These are phyloP conservation scores for Onychostruthus taczanowskii DNA, from an alignment of 2,113 vertebrate genomes.

Conservation along the genomic window DNA sequence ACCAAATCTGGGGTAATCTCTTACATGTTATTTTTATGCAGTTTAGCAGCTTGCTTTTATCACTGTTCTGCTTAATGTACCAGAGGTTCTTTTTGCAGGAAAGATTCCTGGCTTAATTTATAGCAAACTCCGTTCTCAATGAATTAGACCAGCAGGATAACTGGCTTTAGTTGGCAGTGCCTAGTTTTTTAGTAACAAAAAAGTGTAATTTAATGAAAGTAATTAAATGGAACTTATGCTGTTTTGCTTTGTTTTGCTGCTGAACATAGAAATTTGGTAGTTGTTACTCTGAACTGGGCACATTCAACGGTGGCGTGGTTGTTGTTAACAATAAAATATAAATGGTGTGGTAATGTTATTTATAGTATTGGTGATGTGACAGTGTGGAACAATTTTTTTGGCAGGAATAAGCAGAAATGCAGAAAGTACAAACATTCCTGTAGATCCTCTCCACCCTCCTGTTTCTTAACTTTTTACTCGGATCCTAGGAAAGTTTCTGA, in stretches of 20 bases:
- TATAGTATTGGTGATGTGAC: neutral
- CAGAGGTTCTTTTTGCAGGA: neutral
- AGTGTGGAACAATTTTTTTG: neutral
- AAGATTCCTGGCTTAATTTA: slow-evolving; percentile 18
- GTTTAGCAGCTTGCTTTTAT: neutral
- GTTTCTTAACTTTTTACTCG: neutral
- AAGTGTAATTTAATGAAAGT: neutral
- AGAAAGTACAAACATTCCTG: neutral
- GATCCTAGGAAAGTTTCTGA: neutral
- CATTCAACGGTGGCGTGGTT: neutral
- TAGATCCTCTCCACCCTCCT: neutral
- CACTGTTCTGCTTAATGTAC: neutral
- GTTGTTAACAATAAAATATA: neutral
- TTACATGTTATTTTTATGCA: neutral
- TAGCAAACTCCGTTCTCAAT: neutral
- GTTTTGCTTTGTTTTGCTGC: slow-evolving; percentile 25
- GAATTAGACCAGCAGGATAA: neutral
- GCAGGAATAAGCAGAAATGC: neutral
- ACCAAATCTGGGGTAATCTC: neutral
- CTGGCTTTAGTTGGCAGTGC: neutral
- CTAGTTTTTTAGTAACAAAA: neutral
- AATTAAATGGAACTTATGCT: neutral
- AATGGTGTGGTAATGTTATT: neutral
- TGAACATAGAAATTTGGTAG: neutral
- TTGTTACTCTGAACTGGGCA: neutral